Conservation (phyloP, 2,113 vertebrate genomes). For the Anhinga anhinga region DNA sequence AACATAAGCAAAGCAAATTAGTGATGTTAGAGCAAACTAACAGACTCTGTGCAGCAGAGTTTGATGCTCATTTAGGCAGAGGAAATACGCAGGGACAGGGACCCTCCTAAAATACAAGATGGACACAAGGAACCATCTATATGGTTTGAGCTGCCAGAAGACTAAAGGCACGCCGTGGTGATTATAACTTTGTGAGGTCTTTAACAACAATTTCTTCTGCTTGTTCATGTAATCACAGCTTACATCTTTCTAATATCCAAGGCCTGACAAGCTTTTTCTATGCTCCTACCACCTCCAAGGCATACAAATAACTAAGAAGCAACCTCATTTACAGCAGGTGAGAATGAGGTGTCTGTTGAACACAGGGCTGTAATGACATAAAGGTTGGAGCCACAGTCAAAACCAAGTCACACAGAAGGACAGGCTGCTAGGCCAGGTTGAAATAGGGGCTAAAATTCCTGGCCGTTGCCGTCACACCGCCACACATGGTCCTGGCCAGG, state of each 20-base stretch:
- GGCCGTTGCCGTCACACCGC: accelerated
- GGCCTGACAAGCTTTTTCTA: background rate
- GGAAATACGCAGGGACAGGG: background rate
- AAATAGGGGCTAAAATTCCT: background rate
- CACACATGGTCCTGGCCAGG: background rate
- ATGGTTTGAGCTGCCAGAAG: background rate
- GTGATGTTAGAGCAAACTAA: background rate
- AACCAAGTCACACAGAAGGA: background rate
- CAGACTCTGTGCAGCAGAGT: background rate
- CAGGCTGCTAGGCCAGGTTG: background rate
- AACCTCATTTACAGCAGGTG: background rate
- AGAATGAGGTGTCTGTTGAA: background rate
- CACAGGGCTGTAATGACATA: too few species aligned
- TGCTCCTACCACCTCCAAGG: background rate
- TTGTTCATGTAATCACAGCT: background rate
- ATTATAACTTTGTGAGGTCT: background rate
- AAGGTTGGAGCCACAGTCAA: background rate
- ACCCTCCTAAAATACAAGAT: background rate
- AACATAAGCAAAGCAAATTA: background rate
- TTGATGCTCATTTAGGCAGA: background rate
- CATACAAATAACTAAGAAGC: background rate
- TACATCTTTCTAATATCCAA: background rate
- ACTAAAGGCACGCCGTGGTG: accelerated
- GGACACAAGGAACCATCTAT: background rate
- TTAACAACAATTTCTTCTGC: background rate